phyloP scores from a whole-genome alignment of 2,113 vertebrate species.

The Fulmarus glacialis region DNA sequence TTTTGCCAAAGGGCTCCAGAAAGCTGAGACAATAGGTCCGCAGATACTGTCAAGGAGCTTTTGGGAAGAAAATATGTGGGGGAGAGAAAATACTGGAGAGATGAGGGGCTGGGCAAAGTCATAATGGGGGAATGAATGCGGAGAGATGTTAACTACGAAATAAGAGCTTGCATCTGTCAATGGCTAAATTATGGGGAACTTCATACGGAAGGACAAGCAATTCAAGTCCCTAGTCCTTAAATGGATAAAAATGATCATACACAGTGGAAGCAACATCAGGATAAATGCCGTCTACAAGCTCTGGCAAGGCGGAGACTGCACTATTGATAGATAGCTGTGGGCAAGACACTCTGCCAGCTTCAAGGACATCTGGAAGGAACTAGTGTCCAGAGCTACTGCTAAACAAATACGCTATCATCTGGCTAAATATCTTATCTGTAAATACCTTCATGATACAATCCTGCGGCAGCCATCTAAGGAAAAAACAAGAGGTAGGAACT shows the following conservation, averaged over 20 bases:
- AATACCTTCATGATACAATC: not conserved
- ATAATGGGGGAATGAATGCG: not conserved
- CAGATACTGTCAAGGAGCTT: not conserved
- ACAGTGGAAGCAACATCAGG: not conserved
- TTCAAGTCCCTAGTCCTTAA: not conserved
- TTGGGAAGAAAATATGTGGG: accelerated
- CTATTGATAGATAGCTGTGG: not conserved
- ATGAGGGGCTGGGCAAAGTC: not conserved
- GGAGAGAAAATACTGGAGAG: not conserved
- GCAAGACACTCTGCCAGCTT: not conserved
- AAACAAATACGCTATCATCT: not conserved
- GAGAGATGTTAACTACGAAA: not conserved
- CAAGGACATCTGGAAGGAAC: not conserved
- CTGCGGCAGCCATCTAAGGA: not conserved
- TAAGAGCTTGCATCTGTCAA: not conserved
- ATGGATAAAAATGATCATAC: not conserved
- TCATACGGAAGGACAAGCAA: not conserved
- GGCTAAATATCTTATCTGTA: not conserved
- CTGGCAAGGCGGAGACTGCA: not conserved
- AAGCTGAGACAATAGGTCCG: not conserved
- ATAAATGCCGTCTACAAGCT: not conserved
- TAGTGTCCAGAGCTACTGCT: not conserved
- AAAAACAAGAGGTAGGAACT: not conserved
- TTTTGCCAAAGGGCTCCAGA: not conserved
- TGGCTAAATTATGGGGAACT: not conserved